phyloP scores from a whole-genome alignment of 2,113 vertebrate species.

The Burhinus bistriatus region DNA sequence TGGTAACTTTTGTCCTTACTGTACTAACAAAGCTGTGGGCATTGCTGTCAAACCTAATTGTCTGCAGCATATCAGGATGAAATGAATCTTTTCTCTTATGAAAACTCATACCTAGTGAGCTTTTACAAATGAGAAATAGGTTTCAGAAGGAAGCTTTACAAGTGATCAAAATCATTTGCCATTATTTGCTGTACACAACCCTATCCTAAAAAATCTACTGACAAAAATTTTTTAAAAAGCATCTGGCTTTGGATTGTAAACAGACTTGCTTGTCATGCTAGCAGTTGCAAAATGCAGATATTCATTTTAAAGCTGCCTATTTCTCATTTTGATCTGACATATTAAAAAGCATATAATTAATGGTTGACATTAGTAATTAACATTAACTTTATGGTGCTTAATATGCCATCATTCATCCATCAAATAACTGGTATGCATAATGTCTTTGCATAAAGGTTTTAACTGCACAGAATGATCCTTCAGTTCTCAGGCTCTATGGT shows the following conservation, averaged over 20 bases:
- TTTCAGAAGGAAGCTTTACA: background rate
- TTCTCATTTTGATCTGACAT: slow-evolving; percentile 76
- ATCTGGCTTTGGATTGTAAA: slow-evolving; percentile 45
- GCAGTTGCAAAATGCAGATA: slow-evolving; percentile 64
- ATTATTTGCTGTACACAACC: background rate
- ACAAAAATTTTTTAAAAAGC: background rate
- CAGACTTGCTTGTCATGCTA: slow-evolving; percentile 62
- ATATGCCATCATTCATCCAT: slow-evolving; percentile 79
- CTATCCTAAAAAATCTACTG: background rate
- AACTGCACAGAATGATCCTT: slow-evolving; percentile 61
- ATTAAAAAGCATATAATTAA: slow-evolving; percentile 83
- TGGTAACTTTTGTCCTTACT: slow-evolving; percentile 67
- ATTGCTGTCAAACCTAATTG: slow-evolving; percentile 51
- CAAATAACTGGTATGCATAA: slow-evolving; percentile 68
- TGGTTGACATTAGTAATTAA: slow-evolving; percentile 83
- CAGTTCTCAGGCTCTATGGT: slow-evolving; percentile 6
- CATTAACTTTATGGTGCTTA: slow-evolving; percentile 81
- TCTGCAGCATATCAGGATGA: slow-evolving; percentile 22
- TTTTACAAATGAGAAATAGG: slow-evolving; percentile 15
- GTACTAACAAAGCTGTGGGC: slow-evolving; percentile 63
- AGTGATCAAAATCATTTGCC: background rate
- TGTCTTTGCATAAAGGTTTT: slow-evolving; percentile 64
- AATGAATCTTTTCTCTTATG: slow-evolving; percentile 2
- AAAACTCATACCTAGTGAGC: background rate
- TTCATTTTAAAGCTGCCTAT: slow-evolving; percentile 69